Conservation (phyloP, 2,888 invertebrate species). For the Stenurella melanura region DNA sequence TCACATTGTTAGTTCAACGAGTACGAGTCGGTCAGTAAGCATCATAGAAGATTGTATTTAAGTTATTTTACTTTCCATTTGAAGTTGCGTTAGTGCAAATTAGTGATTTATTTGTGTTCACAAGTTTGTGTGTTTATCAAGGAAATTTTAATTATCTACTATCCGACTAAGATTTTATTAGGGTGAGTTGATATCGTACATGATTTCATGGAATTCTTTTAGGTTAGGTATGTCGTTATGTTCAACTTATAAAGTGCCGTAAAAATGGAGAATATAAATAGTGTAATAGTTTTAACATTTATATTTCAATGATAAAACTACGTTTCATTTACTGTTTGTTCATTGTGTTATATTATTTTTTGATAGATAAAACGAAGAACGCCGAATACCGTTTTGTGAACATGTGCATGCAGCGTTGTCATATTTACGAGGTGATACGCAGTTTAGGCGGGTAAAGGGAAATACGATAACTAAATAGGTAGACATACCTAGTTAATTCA, state of each 20-base stretch:
- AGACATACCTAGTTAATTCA: too few relatives aligned
- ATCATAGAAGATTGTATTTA: background rate
- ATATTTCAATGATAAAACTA: background rate
- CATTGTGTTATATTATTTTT: background rate
- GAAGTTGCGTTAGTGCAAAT: background rate
- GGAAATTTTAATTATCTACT: background rate
- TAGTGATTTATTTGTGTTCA: slow-evolving; percentile 8
- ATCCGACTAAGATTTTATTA: background rate
- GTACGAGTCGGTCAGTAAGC: slow-evolving; percentile 12
- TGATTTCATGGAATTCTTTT: background rate
- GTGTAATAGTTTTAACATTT: background rate
- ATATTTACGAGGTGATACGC: background rate
- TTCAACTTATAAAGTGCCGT: too few relatives aligned
- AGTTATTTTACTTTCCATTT: background rate
- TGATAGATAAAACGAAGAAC: background rate
- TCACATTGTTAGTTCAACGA: background rate
- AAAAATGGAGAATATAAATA: background rate
- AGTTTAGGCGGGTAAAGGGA: too few relatives aligned
- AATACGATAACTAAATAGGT: too few relatives aligned
- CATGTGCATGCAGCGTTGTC: background rate
- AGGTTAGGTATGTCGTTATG: slow-evolving; percentile 2
- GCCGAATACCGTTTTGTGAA: background rate
- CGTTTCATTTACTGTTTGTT: too few relatives aligned
- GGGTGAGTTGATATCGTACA: slow-evolving; percentile 16
- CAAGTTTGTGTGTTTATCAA: slow-evolving; percentile 20